Evolutionary conservation across 2,888 invertebrate genomes (phyloP), one percentile per base, ranked within the genome.

Genomic region (Orgyia antiqua): DNA sequence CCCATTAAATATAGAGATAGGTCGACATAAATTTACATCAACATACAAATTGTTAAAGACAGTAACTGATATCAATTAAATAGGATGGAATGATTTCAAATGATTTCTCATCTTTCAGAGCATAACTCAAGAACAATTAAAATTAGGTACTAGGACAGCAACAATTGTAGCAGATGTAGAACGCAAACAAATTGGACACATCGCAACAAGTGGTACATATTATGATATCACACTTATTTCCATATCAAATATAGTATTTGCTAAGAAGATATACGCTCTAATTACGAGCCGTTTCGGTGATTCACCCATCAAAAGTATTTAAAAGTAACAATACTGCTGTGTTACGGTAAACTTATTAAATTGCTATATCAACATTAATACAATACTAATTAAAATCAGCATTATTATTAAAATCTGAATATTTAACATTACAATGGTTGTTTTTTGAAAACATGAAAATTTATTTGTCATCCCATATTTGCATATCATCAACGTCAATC

Each of bases 201-300:
- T 17, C 24, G 28, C 27, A 33, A 34, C 43, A 40, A 39, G 29
- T 44, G 39, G 27, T 24, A 13, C 36, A 35, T 31, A 7, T 23
- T 23, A 45, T 60, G 56, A 60, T 55, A 53, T 60, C 56, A 57
- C 36, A 28, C 27, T 36, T 53, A 43, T 52, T 44, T 38, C 33
- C 30, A 46, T 42, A 44, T 34, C 31, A 24, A 9, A 9, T 8
- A 10, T 18, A 15, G 13, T 42, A 29, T 41, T 53, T 38, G 36
- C 43, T 38, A 20, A 49, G 31, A 36, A 39, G 30, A 33, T 39
- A 43, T 24, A 39, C 26, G 32, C 20, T 27, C 31, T 29, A 33
- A 45, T 42, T 29, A 24, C 18, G 10, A 23, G 13, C 34, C 12
- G 12, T 10, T 13, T 20, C 15, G 6, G 11, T 53, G 49, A 53